A percentile compares a stretch with the other conserved stretches of the same genome.
These are phyloP conservation scores for Drosophila oshimai DNA, from an alignment of 1,140 invertebrate genomes.

Conservation along the genomic window DNA sequence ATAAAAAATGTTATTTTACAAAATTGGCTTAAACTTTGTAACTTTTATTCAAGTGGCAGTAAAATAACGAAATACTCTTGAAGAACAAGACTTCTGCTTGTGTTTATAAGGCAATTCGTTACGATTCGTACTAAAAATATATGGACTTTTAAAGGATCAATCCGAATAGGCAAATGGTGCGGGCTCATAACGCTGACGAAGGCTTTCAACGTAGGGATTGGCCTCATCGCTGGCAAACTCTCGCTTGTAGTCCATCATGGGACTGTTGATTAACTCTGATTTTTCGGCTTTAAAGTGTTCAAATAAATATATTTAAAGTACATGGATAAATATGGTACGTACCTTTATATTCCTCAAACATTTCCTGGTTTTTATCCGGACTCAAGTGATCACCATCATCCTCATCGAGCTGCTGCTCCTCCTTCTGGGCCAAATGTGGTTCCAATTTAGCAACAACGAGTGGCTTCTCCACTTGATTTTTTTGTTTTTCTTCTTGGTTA, in stretches of 20 bases:
- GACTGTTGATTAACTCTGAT: not conserved
- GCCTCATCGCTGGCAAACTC: not conserved
- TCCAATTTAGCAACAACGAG: not conserved
- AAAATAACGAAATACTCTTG: too few species aligned
- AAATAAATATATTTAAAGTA: too few species aligned
- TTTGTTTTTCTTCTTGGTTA: not conserved
- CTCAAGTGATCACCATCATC: not conserved
- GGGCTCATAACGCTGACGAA: not conserved
- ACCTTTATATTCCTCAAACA: not conserved
- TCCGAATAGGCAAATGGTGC: not conserved
- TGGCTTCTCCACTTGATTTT: not conserved
- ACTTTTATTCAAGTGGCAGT: too few species aligned
- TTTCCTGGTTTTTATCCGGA: not conserved
- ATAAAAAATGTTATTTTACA: too few species aligned
- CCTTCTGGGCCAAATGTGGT: not conserved
- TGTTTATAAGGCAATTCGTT: too few species aligned
- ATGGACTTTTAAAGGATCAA: not conserved
- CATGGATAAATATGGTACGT: accelerated
- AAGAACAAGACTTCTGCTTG: too few species aligned
- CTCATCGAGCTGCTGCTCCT: not conserved
- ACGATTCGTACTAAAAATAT: not conserved
- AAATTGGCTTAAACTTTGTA: too few species aligned
- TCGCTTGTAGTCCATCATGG: not conserved
- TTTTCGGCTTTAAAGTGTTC: not conserved
- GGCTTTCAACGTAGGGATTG: not conserved